A percentile compares a stretch with the other conserved stretches of the same genome.
Conservation (phyloP, 2,113 vertebrate genomes). For the Irena cyanogastra region DNA sequence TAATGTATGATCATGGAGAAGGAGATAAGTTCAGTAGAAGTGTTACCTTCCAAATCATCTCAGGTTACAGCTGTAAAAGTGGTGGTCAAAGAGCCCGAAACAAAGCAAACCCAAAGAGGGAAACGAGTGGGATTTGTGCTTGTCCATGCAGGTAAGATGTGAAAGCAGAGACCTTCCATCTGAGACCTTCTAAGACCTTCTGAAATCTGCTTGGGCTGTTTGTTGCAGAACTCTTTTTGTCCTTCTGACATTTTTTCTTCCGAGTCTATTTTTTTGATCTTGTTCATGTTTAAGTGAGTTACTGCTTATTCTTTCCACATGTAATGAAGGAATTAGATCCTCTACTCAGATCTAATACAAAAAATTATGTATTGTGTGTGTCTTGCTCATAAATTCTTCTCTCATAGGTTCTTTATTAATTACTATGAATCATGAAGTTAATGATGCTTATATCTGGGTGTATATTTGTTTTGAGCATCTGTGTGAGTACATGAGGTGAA, state of each 20-base stretch:
- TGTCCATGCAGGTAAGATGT: slow-evolving; percentile 91
- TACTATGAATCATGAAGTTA: not conserved
- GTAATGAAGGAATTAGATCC: not conserved
- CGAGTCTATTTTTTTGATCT: not conserved
- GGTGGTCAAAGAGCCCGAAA: slow-evolving; percentile 70
- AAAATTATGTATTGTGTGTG: not conserved
- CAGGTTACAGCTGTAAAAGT: slow-evolving; percentile 71
- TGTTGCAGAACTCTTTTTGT: not conserved
- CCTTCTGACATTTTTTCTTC: not conserved
- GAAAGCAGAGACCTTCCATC: too few species aligned
- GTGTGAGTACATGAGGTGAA: not conserved
- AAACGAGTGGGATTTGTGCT: slow-evolving; percentile 90
- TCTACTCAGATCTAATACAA: not conserved
- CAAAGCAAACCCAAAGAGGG: slow-evolving; percentile 69
- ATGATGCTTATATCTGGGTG: not conserved
- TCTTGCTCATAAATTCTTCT: not conserved
- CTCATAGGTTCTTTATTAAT: not conserved
- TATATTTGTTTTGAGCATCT: not conserved
- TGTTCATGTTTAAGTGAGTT: not conserved
- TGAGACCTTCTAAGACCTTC: not conserved
- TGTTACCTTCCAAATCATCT: slow-evolving; percentile 74
- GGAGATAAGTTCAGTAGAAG: slow-evolving; percentile 74
- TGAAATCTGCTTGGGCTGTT: not conserved
- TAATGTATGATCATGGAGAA: slow-evolving; percentile 77
- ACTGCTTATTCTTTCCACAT: not conserved